phyloP scores from a whole-genome alignment of 1,140 invertebrate genomes.

The Sarcophaga bullata region DNA sequence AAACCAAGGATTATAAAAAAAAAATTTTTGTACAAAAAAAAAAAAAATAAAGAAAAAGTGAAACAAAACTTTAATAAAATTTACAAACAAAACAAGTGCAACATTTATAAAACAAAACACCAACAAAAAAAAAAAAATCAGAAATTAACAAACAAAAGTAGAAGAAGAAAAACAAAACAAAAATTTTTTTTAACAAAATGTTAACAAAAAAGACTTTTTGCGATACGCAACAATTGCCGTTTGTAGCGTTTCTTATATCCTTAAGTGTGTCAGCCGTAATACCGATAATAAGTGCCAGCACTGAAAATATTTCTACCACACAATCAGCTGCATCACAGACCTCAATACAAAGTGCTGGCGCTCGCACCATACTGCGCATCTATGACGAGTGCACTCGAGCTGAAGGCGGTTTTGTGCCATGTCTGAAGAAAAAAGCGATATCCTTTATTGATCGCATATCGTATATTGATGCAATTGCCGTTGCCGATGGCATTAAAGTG shows the following conservation, averaged over 20 bases:
- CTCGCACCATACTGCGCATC: slow-evolving; percentile 69
- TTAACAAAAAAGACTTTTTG: slow-evolving; percentile 24
- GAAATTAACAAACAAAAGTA: not conserved
- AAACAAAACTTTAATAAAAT: slow-evolving; percentile 13
- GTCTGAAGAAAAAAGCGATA: slow-evolving; percentile 83
- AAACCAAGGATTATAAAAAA: not conserved
- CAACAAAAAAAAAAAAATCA: not conserved
- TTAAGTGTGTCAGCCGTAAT: not conserved
- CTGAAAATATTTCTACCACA: slow-evolving; percentile 22
- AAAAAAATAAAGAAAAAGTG: not conserved
- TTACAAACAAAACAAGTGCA: slow-evolving; percentile 5
- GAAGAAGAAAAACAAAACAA: not conserved
- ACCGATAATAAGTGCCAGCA: slow-evolving; percentile 13
- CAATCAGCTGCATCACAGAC: not conserved
- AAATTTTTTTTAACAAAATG: not conserved
- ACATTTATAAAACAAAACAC: not conserved
- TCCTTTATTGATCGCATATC: slow-evolving; percentile 78
- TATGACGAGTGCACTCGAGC: slow-evolving; percentile 73
- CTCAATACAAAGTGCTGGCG: slow-evolving; percentile 62
- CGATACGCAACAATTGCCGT: not conserved
- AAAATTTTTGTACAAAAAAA: not conserved
- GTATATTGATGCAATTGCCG: slow-evolving; percentile 73
- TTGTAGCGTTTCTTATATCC: not conserved
- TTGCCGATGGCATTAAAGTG: slow-evolving; percentile 74
- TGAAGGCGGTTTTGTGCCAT: slow-evolving; percentile 73